These are phyloP conservation scores for Suillia variegata DNA, from an alignment of 2,888 invertebrate species.

Conservation along the genomic window DNA sequence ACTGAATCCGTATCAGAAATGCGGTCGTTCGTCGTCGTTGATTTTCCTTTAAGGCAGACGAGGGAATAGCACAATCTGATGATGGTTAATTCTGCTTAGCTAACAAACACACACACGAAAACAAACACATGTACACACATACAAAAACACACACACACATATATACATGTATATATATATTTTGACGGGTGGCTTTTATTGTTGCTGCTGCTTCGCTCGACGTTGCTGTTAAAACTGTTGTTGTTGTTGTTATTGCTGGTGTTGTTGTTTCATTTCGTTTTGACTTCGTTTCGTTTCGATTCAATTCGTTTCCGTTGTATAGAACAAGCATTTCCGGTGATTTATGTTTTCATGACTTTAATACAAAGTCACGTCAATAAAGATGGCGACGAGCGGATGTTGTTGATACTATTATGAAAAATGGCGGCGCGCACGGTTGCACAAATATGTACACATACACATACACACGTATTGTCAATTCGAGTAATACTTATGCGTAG, in stretches of 20 bases:
- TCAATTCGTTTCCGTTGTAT: neutral
- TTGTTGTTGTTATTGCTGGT: neutral
- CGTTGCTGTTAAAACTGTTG: neutral
- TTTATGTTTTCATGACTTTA: conserved; percentile 23
- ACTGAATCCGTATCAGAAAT: too few species aligned
- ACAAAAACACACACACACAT: neutral
- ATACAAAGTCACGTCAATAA: conserved; percentile 19
- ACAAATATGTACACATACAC: conserved; percentile 1
- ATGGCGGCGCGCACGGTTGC: neutral
- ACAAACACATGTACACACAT: neutral
- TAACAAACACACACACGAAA: neutral
- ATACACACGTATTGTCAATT: conserved; percentile 5
- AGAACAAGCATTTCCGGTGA: conserved; percentile 20
- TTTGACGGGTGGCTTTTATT: neutral
- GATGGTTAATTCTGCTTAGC: neutral
- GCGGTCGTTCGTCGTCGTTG: too few species aligned
- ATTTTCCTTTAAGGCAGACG: too few species aligned
- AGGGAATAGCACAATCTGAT: too few species aligned
- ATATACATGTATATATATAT: neutral
- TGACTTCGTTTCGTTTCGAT: neutral
- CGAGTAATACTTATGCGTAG: too few species aligned
- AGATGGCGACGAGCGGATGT: conserved; percentile 20
- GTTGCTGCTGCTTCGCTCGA: neutral
- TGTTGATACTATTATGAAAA: conserved; percentile 10
- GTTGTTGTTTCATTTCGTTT: neutral